Conservation (phyloP, 2,113 vertebrate genomes). For the Ariopsis seemanni region DNA sequence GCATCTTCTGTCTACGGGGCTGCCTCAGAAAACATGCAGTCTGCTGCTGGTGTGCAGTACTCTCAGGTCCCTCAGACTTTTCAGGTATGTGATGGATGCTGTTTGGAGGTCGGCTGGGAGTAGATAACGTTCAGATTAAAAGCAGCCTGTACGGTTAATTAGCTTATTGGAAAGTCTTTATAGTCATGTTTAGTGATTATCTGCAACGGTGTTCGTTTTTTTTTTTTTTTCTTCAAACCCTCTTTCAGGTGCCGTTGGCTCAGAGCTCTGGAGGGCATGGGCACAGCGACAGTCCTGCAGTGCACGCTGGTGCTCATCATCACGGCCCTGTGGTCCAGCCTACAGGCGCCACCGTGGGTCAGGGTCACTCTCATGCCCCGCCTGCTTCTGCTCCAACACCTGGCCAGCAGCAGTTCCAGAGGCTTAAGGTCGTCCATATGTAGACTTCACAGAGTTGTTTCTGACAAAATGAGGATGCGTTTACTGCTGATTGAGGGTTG, state of each 20-base stretch:
- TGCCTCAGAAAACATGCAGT: slow-evolving; percentile 91
- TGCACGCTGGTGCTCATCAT: slow-evolving; percentile 84
- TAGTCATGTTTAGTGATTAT: neutral
- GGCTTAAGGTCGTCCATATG: slow-evolving; percentile 82
- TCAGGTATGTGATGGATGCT: slow-evolving; percentile 76
- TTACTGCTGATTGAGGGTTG: neutral
- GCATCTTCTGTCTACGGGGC: slow-evolving; percentile 86
- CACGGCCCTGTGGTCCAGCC: slow-evolving; percentile 83
- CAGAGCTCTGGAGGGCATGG: slow-evolving; percentile 90
- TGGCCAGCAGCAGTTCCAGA: slow-evolving; percentile 97
- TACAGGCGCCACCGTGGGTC: slow-evolving; percentile 78
- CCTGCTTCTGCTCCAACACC: slow-evolving; percentile 84
- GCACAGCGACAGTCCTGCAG: slow-evolving; percentile 77
- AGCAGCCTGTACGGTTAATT: neutral
- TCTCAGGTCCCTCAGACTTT: slow-evolving; percentile 89
- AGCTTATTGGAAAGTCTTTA: neutral
- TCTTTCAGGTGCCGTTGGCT: slow-evolving; percentile 84
- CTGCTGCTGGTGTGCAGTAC: slow-evolving; percentile 94
- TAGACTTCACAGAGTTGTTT: neutral
- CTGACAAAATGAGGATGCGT: neutral
- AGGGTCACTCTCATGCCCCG: slow-evolving; percentile 82
- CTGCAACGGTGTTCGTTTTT: neutral
- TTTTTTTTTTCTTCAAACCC: slow-evolving; percentile 16
- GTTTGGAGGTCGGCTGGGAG: neutral
- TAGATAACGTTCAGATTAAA: neutral